Evolutionary conservation across 2,888 invertebrate species (phyloP).

Genomic region (Eupithecia subumbrata): DNA sequence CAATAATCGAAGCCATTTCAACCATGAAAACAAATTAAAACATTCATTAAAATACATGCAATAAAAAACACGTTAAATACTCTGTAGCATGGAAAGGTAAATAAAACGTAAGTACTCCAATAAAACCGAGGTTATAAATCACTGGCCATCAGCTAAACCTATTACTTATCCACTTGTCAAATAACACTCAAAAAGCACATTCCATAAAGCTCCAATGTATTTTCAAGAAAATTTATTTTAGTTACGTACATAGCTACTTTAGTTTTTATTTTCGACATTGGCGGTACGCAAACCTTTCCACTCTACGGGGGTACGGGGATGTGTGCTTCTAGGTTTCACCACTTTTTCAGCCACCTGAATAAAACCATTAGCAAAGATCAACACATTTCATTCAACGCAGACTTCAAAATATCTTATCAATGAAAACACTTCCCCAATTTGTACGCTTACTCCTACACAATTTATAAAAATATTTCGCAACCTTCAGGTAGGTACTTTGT

Average conservation of each 20-base stretch:
- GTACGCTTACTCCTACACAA: not conserved
- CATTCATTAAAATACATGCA: not conserved
- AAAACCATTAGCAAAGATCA: too few species aligned
- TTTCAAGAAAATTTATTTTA: not conserved
- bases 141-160: slow-evolving; percentile 1
- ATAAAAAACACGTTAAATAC: not conserved
- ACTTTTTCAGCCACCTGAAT: too few species aligned
- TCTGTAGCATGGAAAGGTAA: not conserved
- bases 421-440: too few species aligned
- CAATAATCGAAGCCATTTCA: slow-evolving; percentile 4
- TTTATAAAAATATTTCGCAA: not conserved
- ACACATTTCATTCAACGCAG: too few species aligned
- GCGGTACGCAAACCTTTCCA: too few species aligned
- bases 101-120: not conserved
- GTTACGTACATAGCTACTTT: not conserved
- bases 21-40: not conserved
- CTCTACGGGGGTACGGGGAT: too few species aligned
- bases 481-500: not conserved
- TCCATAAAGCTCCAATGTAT: not conserved
- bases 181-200: not conserved
- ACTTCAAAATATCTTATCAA: too few species aligned
- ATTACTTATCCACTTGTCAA: slow-evolving; percentile 17
- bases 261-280: too few species aligned
- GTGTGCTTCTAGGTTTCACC: too few species aligned
- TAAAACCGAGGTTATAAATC: not conserved